Conservation (phyloP, 53 echinoderm and acorn worm genomes). For the Temnopleurus reevesii region DNA sequence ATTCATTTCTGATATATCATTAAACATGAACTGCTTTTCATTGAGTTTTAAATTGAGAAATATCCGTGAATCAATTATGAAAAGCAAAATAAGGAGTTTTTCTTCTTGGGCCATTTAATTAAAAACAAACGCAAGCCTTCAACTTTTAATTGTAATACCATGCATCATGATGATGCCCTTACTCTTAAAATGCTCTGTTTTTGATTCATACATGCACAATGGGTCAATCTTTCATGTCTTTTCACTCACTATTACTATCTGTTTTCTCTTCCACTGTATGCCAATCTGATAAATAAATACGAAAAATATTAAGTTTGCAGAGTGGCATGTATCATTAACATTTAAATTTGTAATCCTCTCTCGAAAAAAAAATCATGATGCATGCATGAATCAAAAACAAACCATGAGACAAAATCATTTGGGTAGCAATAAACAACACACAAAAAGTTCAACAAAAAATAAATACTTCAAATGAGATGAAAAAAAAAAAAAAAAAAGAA, state of each 20-base stretch:
- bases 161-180: neutral
- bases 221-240: neutral
- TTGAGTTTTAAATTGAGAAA: too few relatives aligned
- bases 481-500: neutral
- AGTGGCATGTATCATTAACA: neutral
- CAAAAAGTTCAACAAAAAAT: neutral
- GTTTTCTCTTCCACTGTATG: constrained; percentile 51
- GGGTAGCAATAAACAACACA: neutral
- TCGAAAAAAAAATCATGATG: constrained; percentile 25
- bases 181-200: constrained; percentile 27
- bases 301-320: constrained; percentile 11
- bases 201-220: constrained; percentile 15
- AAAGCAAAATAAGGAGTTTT: too few relatives aligned
- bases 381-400: constrained; percentile 51
- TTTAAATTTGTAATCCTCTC: neutral
- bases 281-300: constrained; percentile 49
- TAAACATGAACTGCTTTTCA: too few relatives aligned
- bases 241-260: constrained; percentile 51
- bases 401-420: neutral
- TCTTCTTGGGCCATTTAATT: too few relatives aligned
- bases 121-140: neutral
- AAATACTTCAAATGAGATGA: neutral
- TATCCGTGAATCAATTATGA: too few relatives aligned
- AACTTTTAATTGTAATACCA: neutral
- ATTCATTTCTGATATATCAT: too few relatives aligned